Evolutionary conservation across 2,113 vertebrate species (phyloP).

Genomic region (Hippoglossus stenolepis): DNA sequence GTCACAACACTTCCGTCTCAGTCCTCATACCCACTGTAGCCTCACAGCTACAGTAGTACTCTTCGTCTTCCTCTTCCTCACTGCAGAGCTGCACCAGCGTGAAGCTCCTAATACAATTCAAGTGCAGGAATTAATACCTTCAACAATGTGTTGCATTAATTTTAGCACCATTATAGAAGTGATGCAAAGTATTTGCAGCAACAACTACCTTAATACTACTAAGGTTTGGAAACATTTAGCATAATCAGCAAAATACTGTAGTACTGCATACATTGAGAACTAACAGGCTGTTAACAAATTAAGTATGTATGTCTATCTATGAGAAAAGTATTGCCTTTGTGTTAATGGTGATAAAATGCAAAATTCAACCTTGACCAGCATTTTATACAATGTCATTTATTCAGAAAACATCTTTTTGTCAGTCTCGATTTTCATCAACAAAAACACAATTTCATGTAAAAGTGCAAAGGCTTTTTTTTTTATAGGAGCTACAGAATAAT

Average conservation of each 20-base stretch:
- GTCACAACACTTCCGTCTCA: slow-evolving; percentile 49
- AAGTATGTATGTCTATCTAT: not conserved
- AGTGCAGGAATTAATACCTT: not conserved
- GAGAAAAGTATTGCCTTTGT: not conserved
- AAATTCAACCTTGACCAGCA: not conserved
- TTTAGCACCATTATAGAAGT: not conserved
- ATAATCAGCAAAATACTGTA: not conserved
- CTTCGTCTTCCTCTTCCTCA: not conserved
- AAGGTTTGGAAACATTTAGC: not conserved
- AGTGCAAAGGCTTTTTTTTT: not conserved
- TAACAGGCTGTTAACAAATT: not conserved
- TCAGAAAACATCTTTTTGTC: not conserved
- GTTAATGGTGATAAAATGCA: not conserved
- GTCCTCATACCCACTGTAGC: slow-evolving; percentile 23
- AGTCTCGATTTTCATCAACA: not conserved
- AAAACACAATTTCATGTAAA: not conserved
- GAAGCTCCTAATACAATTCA: not conserved
- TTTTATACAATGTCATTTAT: not conserved
- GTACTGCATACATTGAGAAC: not conserved
- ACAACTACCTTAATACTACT: not conserved
- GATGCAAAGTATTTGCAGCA: not conserved
- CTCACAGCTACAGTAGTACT: slow-evolving; percentile 5
- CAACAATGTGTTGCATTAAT: not conserved
- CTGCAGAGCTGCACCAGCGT: slow-evolving; percentile 8
- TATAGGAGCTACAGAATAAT: slow-evolving; percentile 48